Evolutionary conservation across 2,888 invertebrate genomes (phyloP), one percentile per base, ranked within the genome.

Genomic region (Dynastes maya): DNA sequence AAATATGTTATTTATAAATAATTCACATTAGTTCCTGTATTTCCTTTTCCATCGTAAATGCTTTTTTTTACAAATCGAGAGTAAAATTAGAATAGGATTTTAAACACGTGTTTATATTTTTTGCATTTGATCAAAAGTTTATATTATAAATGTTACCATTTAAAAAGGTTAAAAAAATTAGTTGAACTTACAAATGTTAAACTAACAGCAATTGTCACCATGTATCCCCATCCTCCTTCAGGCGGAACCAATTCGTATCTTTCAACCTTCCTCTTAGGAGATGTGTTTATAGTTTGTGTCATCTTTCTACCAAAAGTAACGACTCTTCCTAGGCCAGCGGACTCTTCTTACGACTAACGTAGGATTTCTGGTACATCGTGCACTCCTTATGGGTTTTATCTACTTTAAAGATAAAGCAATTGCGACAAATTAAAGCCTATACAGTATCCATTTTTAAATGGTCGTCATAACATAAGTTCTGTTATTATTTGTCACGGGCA

Each of bases 141-240:
- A 45, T 45, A 45, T 11, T 11, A 2, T 45, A 11, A 45, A 45
- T 11, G 0, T 8, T 40, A 9, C 11, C 2, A 45, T 8, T 6
- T 8, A 45, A 45, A 45, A 45, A 45, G 8, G 45, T 1, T 1
- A 11, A 11, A 8, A 45, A 58, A 53, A 29, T 37, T n/a, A 16
- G 9, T 49, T 51, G 93, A 68, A 68, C 77, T 78, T 90, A 95
- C 95, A 86, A 94, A 94, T 55, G 94, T 93, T 78, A 95, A 87
- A 82, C 94, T 92, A 85, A 95, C 92, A 27, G 95, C 95, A 9
- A 94, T 84, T 55, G 94, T 93, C 11, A 95, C 91, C 71, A 95
- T 88, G 87, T 95, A 95, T 0, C 95, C 95, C 94, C 95, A 96
- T 0, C 95, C 95, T 3, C 95, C 95, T 68, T 86, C 86, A 2